These are phyloP conservation scores for Venusia cambrica DNA, from an alignment of 2,888 invertebrate genomes.

Conservation along the genomic window DNA sequence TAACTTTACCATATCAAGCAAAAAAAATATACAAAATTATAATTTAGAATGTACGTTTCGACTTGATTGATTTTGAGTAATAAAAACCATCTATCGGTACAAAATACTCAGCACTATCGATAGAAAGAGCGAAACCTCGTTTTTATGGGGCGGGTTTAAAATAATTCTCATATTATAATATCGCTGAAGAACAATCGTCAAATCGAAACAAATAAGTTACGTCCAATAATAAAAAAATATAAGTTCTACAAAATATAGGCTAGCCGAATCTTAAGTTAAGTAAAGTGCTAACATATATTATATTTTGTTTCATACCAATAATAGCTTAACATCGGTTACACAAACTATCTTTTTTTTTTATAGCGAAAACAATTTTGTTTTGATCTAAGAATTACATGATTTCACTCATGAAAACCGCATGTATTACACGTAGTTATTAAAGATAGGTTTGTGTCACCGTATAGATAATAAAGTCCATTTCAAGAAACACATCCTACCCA, in stretches of 20 bases:
- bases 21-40: conserved; percentile 20
- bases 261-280: conserved; percentile 43
- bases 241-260: conserved; percentile 38
- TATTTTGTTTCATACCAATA: conserved; percentile 37
- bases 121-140: no score
- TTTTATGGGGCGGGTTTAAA: no score
- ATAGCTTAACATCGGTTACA: conserved; percentile 28
- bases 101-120: no score
- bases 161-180: no score
- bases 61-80: conserved; percentile 4
- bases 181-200: conserved; percentile 8
- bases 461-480: no score
- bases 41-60: conserved; percentile 10
- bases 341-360: conserved; percentile 15
- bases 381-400: no score
- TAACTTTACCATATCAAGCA: conserved; percentile 7
- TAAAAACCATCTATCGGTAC: no score
- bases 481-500: no score
- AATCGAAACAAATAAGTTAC: conserved; percentile 29
- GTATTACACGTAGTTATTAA: not conserved
- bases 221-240: conserved; percentile 32
- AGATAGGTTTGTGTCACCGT: conserved; percentile 34
- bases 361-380: no score
- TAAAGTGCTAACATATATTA: conserved; percentile 47
- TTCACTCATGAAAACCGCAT: no score